phyloP scores from a whole-genome alignment of 2,797 vertebrate genomes.

The Pipistrellus nathusii region DNA sequence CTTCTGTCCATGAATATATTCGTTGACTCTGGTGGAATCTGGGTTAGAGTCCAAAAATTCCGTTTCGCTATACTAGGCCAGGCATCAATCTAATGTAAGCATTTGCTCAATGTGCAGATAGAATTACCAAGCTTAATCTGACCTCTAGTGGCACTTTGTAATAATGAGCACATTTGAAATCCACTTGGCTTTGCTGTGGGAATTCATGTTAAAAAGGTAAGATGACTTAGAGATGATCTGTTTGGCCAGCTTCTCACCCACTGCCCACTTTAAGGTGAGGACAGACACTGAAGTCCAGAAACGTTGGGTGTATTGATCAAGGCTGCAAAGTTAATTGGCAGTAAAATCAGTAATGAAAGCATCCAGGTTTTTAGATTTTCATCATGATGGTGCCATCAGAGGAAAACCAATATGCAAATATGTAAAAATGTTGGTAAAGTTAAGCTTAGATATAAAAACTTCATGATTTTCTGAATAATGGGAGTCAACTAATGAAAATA shows the following conservation, averaged over 20 bases:
- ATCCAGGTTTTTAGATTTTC: slow-evolving; percentile 13
- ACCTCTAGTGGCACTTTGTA: slow-evolving; percentile 79
- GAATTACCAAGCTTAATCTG: slow-evolving; percentile 68
- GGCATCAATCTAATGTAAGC: not conserved
- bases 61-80: too few relatives aligned
- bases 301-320: not conserved
- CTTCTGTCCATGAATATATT: too few relatives aligned
- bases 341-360: not conserved
- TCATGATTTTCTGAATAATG: not conserved
- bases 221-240: not conserved
- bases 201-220: not conserved
- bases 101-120: not conserved
- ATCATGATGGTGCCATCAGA: not conserved
- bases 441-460: not conserved
- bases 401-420: not conserved
- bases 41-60: too few relatives aligned
- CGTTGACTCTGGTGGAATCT: too few relatives aligned
- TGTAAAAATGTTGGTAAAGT: not conserved
- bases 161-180: slow-evolving; percentile 18
- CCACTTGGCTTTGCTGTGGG: not conserved
- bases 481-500: not conserved
- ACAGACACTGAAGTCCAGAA: not conserved
- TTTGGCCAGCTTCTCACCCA: not conserved
- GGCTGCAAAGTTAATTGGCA: not conserved
- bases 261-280: not conserved